A percentile compares a stretch with the other conserved stretches of the same genome.
These are phyloP conservation scores for Coremacera marginata DNA, from an alignment of 2,888 invertebrate species.

Conservation along the genomic window DNA sequence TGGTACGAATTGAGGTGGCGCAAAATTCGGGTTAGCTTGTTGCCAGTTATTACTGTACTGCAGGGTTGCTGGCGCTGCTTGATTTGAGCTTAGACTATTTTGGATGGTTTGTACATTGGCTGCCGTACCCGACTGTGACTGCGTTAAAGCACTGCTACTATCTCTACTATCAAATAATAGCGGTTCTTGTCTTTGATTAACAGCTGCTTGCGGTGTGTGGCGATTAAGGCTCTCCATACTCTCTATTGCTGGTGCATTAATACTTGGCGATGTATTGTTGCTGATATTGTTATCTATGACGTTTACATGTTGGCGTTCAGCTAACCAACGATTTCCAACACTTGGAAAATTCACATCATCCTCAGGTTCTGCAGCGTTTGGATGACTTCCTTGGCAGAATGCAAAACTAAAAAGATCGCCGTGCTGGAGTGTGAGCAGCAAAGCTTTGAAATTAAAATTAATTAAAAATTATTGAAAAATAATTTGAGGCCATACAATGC, in stretches of 20 bases:
- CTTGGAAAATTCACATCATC: neutral
- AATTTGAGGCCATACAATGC: neutral
- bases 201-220: neutral
- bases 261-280: too few species aligned
- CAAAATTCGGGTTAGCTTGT: neutral
- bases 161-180: too few species aligned
- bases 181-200: neutral
- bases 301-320: neutral
- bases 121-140: neutral
- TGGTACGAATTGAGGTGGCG: neutral
- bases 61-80: neutral
- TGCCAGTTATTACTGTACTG: neutral
- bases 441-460: neutral
- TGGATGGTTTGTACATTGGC: neutral
- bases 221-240: too few species aligned
- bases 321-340: neutral
- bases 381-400: neutral
- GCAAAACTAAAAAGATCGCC: neutral
- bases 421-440: conserved; percentile 2
- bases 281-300: too few species aligned
- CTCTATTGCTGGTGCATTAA: too few species aligned
- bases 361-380: neutral
- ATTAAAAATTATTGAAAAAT: too few species aligned
- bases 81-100: neutral
- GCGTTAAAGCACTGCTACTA: too few species aligned